Percentiles rank a stretch among this genome's conserved stretches.
Conservation (phyloP, 2,797 vertebrate species). For the Borostomias antarcticus region DNA sequence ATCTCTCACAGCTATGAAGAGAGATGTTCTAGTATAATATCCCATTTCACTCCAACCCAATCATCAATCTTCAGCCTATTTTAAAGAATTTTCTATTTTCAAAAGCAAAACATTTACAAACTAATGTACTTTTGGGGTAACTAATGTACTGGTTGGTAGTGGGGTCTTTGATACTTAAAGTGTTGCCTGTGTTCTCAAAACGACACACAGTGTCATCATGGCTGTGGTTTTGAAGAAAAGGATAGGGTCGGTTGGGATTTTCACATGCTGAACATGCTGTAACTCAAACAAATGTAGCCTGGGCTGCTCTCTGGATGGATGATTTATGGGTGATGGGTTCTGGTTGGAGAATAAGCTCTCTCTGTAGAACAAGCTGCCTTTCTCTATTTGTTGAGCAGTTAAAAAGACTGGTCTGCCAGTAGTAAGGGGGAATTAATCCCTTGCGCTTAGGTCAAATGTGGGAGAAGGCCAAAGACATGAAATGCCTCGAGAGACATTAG, state of each 20-base stretch:
- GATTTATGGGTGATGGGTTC: constrained; percentile 58
- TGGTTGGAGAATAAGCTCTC: constrained; percentile 44
- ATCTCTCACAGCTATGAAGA: constrained; percentile 35
- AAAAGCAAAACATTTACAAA: constrained; percentile 2
- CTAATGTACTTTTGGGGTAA: too few species aligned
- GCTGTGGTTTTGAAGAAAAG: background rate
- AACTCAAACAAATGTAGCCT: constrained; percentile 43
- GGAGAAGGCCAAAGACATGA: constrained; percentile 48
- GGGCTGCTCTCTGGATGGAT: constrained; percentile 45
- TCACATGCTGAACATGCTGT: constrained; percentile 46
- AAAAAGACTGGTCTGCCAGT: constrained; percentile 48
- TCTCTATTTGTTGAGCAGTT: constrained; percentile 40
- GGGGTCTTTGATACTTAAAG: background rate
- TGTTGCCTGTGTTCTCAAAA: background rate
- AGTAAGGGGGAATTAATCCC: constrained; percentile 44
- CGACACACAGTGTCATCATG: background rate
- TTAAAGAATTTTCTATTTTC: constrained; percentile 2
- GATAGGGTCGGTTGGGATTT: constrained; percentile 31
- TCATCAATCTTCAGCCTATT: background rate
- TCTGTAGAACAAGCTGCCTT: constrained; percentile 53
- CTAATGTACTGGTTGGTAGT: background rate
- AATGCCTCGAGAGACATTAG: constrained; percentile 41
- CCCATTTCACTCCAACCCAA: constrained; percentile 6
- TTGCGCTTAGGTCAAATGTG: constrained; percentile 55
- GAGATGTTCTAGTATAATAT: constrained; percentile 23